These are phyloP conservation scores for Holotrichia oblita DNA, from an alignment of 1,140 invertebrate species.

Conservation along the genomic window DNA sequence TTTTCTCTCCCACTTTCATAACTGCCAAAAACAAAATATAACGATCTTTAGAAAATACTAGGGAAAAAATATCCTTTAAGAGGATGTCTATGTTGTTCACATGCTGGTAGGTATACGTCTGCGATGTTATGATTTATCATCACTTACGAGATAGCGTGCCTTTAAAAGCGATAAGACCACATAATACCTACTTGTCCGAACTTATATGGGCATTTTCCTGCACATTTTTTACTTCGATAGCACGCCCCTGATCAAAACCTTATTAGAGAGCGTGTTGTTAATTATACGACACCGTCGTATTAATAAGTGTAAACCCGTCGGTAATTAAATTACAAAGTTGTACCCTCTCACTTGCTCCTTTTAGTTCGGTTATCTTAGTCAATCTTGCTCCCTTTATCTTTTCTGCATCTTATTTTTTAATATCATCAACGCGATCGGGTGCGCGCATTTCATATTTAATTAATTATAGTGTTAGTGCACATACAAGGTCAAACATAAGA, in stretches of 20 bases:
- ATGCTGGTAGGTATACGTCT: neutral
- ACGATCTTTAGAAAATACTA: too few relatives aligned
- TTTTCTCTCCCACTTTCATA: too few relatives aligned
- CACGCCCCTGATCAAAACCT: conserved; percentile 37
- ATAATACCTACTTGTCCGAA: neutral
- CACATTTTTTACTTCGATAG: conserved; percentile 5
- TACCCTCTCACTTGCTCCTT: conserved; percentile 8
- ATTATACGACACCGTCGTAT: conserved; percentile 36
- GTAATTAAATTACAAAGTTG: conserved; percentile 32
- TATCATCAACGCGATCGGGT: conserved; percentile 8
- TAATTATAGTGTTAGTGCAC: conserved; percentile 19
- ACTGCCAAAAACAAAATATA: too few relatives aligned
- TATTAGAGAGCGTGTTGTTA: conserved; percentile 33
- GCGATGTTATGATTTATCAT: conserved; percentile 7
- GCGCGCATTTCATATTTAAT: conserved; percentile 34
- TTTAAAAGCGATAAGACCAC: neutral
- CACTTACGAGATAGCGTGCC: conserved; percentile 19
- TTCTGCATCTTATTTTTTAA: conserved; percentile 29
- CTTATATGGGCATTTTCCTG: conserved; percentile 18
- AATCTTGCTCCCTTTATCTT: conserved; percentile 1
- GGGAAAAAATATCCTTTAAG: neutral
- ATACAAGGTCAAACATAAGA: conserved; percentile 25
- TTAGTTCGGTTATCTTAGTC: neutral
- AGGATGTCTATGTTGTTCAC: too few relatives aligned
- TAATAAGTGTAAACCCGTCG: conserved; percentile 27